phyloP scores from a whole-genome alignment of 2,888 invertebrate genomes.

The Tholera decimalis region DNA sequence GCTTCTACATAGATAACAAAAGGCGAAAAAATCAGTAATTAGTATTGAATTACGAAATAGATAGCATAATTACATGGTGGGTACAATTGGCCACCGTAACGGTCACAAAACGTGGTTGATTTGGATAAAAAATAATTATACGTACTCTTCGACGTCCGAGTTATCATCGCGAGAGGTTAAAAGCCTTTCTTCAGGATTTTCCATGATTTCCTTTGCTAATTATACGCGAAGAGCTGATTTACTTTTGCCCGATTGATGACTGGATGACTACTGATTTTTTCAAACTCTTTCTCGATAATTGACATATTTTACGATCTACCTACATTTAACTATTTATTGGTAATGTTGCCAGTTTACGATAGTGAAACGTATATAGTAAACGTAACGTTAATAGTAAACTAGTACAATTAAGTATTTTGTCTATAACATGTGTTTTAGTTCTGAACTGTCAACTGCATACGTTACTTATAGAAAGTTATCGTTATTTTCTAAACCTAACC shows the following conservation, averaged over 20 bases:
- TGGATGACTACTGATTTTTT: constrained; percentile 15
- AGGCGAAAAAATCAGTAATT: constrained; percentile 36
- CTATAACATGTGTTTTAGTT: neutral
- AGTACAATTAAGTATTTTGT: neutral
- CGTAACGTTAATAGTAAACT: constrained; percentile 7
- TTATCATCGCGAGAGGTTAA: constrained; percentile 27
- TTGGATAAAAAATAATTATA: constrained; percentile 47
- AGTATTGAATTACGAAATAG: constrained; percentile 43
- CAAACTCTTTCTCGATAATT: neutral
- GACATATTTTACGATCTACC: constrained; percentile 42
- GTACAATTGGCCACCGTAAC: constrained; percentile 22
- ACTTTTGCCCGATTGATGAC: constrained; percentile 29
- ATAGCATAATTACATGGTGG: constrained; percentile 51
- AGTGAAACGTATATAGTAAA: neutral
- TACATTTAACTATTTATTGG: constrained; percentile 20
- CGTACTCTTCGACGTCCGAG: constrained; percentile 68
- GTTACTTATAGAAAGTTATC: constrained; percentile 12
- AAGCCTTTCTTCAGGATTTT: constrained; percentile 45
- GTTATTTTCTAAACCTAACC: constrained; percentile 3
- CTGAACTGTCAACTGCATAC: neutral
- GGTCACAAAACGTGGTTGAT: constrained; percentile 29
- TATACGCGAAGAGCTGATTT: constrained; percentile 28
- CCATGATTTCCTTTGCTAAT: constrained; percentile 42
- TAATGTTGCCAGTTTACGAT: constrained; percentile 28
- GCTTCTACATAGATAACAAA: constrained; percentile 8